phyloP scores from a whole-genome alignment of 2,113 vertebrate species.

The Sardina pilchardus region DNA sequence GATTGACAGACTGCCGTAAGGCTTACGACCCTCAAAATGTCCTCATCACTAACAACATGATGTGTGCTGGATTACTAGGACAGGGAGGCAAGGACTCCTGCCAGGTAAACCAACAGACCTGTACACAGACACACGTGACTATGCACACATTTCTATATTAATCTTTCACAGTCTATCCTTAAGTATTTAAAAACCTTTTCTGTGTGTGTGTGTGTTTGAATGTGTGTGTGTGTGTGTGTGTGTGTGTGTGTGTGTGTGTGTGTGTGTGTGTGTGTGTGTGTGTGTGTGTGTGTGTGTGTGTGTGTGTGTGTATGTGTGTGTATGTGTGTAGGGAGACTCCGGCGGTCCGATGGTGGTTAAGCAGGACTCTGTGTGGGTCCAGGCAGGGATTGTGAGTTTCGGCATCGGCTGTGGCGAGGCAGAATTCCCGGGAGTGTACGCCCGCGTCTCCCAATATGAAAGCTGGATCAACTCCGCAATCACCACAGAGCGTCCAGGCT shows the following conservation, averaged over 20 bases:
- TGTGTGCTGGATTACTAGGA: conserved; percentile 64
- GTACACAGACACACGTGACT: too few species aligned
- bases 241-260: too few species aligned
- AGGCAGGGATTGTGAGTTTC: conserved; percentile 76
- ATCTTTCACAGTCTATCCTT: too few species aligned
- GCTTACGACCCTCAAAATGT: conserved; percentile 33
- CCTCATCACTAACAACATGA: conserved; percentile 64
- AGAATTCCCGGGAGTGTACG: conserved; percentile 35
- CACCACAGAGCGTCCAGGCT: conserved; percentile 43
- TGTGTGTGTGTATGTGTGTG: background rate
- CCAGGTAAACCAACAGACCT: background rate
- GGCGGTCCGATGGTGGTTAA: conserved; percentile 66
- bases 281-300: too few species aligned
- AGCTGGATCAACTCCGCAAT: conserved; percentile 31
- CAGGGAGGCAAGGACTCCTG: conserved; percentile 69
- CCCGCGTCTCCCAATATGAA: conserved; percentile 36
- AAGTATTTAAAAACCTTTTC: too few species aligned
- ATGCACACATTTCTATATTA: too few species aligned
- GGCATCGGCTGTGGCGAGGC: conserved; percentile 67
- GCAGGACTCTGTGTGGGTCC: conserved; percentile 30
- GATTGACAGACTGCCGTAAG: conserved; percentile 44
- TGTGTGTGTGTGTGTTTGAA: too few species aligned
- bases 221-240: background rate
- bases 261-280: too few species aligned
- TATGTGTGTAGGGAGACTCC: conserved; percentile 73